Percentiles rank a stretch among this genome's conserved stretches.
Evolutionary conservation across 2,888 invertebrate genomes (phyloP).

Genomic region (Stenolophus ochropezus): DNA sequence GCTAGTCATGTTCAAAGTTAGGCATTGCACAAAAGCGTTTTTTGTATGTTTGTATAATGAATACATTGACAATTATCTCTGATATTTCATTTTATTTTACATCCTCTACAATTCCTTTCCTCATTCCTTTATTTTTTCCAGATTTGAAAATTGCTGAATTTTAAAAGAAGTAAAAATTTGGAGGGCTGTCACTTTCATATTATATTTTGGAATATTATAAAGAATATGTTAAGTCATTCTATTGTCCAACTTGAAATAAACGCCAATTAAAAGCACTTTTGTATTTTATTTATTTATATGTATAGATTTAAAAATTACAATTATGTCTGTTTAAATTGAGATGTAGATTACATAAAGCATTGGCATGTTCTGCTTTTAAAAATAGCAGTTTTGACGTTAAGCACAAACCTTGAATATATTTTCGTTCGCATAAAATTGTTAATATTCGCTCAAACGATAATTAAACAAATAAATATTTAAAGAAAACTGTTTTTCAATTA

Average conservation of each 20-base stretch:
- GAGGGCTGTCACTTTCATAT: background rate
- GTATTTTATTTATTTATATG: slow-evolving; percentile 6
- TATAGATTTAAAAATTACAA: slow-evolving; percentile 20
- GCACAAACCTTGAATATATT: slow-evolving; percentile 46
- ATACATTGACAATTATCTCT: slow-evolving; percentile 55
- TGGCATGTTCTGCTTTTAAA: slow-evolving; percentile 43
- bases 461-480: slow-evolving; percentile 11
- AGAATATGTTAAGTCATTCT: background rate
- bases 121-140: background rate
- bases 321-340: background rate
- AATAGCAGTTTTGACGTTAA: slow-evolving; percentile 43
- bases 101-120: background rate
- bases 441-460: slow-evolving; percentile 32
- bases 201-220: background rate
- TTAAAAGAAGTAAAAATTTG: background rate
- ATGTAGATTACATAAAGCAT: slow-evolving; percentile 35
- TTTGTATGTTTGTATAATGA: slow-evolving; percentile 59
- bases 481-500: background rate
- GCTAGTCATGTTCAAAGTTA: slow-evolving; percentile 58
- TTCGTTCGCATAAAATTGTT: slow-evolving; percentile 14
- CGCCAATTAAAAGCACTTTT: slow-evolving; percentile 1
- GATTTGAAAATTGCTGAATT: background rate
- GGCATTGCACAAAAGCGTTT: slow-evolving; percentile 47
- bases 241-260: background rate
- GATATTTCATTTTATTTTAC: background rate